Percentiles rank a stretch among this genome's conserved stretches.
Conservation (phyloP, 2,888 invertebrate genomes). For the Unio pictorum region DNA sequence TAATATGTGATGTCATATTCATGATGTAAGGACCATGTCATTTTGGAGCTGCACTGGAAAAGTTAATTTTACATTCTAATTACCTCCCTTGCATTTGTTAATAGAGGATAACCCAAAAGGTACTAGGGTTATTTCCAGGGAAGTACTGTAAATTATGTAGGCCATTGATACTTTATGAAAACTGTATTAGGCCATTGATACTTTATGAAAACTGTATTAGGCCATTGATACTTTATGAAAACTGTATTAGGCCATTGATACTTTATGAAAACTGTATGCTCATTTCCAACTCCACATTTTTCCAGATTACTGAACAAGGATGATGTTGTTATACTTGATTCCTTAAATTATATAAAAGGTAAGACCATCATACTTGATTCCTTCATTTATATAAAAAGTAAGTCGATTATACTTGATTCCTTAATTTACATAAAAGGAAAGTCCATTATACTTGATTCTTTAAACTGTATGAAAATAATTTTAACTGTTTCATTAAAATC, state of each 20-base stretch:
- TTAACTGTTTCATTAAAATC: no score
- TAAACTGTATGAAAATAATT: no score
- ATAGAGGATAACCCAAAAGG: neutral
- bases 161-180: no score
- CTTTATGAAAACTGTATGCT: conserved; percentile 1
- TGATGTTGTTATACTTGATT: conserved; percentile 90
- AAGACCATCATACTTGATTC: conserved; percentile 49
- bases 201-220: no score
- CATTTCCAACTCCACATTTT: conserved; percentile 1
- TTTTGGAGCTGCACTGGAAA: no score
- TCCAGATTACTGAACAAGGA: conserved; percentile 72
- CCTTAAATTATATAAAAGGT: conserved; percentile 96
- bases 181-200: no score
- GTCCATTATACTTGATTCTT: neutral
- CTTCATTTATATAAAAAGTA: no score
- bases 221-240: no score
- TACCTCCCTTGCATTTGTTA: no score
- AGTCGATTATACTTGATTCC: conserved; percentile 85
- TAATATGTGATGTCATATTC: no score
- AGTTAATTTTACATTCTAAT: no score
- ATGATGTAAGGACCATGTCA: no score
- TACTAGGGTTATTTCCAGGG: neutral
- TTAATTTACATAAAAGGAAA: conserved; percentile 96
- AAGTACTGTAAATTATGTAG: neutral
- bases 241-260: neutral